Evolutionary conservation across 2,113 vertebrate genomes (phyloP), one percentile per base, ranked within the genome.

Genomic region (Genyomyrus donnyi): DNA sequence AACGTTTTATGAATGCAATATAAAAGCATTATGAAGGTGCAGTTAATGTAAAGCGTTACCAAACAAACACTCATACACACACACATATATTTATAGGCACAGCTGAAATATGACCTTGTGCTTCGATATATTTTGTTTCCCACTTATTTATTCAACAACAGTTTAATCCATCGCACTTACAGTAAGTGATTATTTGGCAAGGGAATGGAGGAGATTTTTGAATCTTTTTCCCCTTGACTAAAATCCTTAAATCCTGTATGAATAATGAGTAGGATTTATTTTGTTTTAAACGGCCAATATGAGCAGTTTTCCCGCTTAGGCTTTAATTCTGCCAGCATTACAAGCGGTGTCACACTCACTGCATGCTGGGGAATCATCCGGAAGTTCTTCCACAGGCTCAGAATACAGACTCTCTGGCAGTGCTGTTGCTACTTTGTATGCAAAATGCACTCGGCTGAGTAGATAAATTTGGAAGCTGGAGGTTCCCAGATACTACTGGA

Each of bases 141-240:
- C 48, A 42, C 62, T 92, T 90, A 89, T 91, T 85, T 90, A 58
- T 88, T 90, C 83, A 91, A 90, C 66, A 87, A 88, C 89, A 53
- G 85, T 91, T 92, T 91, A 91, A 80, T 87, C 42, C 85, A 49
- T 70, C 53, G 80, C 80, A 80, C 90, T 87, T 88, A 90, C 88
- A 42, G 84, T 91, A 91, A 92, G 91, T 92, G 91, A 92, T 90
- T 89, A 90, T 91, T 92, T 91, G 91, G 91, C 92, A 92, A 83
- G 77, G 58, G 88, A 21, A 66, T 13, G 89, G 77, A 50, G 88
- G 77, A 91, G 66, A 90, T 88, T 92, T 91, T 88, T 24, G 50
- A 84, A 83, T 53, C 89, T 80, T 58, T 86, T 91, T 91, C 90
- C 85, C 70, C 90, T 91, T 88, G 90, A 46, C 91, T 90, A 92